Evolutionary conservation across 2,888 invertebrate species (phyloP).

Genomic region (Drosophila sordidapex): DNA sequence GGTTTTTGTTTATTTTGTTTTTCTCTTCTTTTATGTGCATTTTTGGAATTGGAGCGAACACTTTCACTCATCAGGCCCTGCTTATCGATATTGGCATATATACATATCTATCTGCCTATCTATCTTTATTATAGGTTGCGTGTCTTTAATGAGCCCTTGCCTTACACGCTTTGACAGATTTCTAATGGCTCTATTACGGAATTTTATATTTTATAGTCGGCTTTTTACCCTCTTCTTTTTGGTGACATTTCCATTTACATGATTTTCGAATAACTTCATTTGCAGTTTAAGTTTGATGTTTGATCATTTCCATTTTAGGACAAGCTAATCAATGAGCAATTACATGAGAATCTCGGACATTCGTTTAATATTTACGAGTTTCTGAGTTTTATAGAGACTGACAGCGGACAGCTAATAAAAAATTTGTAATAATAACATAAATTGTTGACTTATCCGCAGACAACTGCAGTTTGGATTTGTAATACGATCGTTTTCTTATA

Average conservation of each 20-base stretch:
- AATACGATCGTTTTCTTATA: constrained; percentile 60
- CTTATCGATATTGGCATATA: constrained; percentile 28
- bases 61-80: constrained; percentile 54
- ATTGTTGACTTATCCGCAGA: constrained; percentile 38
- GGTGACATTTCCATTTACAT: constrained; percentile 21
- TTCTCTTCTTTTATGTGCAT: constrained; percentile 51
- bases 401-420: constrained; percentile 61
- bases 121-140: constrained; percentile 38
- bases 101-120: constrained; percentile 13
- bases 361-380: constrained; percentile 33
- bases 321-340: constrained; percentile 61
- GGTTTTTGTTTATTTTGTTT: constrained; percentile 62
- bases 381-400: constrained; percentile 63
- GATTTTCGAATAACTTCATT: neutral
- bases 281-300: neutral
- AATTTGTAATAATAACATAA: constrained; percentile 24
- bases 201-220: constrained; percentile 28
- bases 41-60: constrained; percentile 43
- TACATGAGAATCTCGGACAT: constrained; percentile 40
- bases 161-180: constrained; percentile 54
- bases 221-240: constrained; percentile 3
- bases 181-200: constrained; percentile 52
- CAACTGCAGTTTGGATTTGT: constrained; percentile 30
- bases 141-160: constrained; percentile 38
- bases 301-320: constrained; percentile 24